These are phyloP conservation scores for Antheraea pernyi DNA, from an alignment of 1,140 invertebrate genomes.

Conservation along the genomic window DNA sequence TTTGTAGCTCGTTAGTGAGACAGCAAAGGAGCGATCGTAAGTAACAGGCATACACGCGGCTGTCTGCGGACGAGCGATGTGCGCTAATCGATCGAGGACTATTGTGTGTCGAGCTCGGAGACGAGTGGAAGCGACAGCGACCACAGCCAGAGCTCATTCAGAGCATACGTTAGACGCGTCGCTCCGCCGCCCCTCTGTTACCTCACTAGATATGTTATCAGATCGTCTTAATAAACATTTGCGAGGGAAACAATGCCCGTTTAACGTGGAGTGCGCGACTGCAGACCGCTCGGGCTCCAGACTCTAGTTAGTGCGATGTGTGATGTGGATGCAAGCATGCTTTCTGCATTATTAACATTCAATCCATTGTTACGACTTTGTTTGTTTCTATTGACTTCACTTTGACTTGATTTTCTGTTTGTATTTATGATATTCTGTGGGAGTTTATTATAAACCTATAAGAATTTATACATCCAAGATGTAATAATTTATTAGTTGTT, in stretches of 20 bases:
- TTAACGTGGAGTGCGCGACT: constrained; percentile 52
- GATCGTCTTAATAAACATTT: constrained; percentile 77
- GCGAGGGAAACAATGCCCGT: constrained; percentile 64
- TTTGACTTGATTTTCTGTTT: constrained; percentile 1
- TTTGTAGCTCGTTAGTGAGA: constrained; percentile 54
- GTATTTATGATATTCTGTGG: background rate
- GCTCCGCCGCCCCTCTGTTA: constrained; percentile 33
- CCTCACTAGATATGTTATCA: constrained; percentile 70
- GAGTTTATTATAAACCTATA: background rate
- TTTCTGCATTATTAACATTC: constrained; percentile 31
- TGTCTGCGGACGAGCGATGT: constrained; percentile 37
- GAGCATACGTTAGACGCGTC: constrained; percentile 62
- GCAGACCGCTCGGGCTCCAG: constrained; percentile 10
- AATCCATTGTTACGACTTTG: constrained; percentile 30
- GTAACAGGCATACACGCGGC: constrained; percentile 21
- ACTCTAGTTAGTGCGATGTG: constrained; percentile 30
- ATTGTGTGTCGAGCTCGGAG: constrained; percentile 46
- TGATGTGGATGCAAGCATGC: constrained; percentile 41
- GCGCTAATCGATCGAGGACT: constrained; percentile 64
- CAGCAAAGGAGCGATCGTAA: constrained; percentile 15
- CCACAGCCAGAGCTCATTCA: constrained; percentile 46
- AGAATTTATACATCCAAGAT: background rate
- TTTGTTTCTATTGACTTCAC: constrained; percentile 18
- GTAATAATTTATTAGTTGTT: too few relatives aligned
- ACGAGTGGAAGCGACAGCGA: constrained; percentile 19